Conservation (phyloP, 2,888 invertebrate species). For the Mycalesis mineus region DNA sequence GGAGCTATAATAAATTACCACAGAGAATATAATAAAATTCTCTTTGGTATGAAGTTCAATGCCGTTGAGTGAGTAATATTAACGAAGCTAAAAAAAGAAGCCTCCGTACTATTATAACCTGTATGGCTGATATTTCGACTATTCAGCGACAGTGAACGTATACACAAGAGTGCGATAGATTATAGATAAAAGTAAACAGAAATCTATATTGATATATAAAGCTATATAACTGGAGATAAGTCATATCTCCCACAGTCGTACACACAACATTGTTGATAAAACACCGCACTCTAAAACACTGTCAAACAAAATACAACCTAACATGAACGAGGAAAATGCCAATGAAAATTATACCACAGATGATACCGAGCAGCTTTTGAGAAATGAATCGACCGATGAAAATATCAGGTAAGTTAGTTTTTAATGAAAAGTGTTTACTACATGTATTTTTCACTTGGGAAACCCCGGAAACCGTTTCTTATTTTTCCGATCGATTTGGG, state of each 20-base stretch:
- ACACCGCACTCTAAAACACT: background rate
- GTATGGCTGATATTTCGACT: no score
- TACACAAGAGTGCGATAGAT: background rate
- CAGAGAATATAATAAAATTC: no score
- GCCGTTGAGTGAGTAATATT: no score
- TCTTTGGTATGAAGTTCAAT: no score
- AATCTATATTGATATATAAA: background rate
- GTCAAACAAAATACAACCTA: background rate
- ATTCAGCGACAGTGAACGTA: no score
- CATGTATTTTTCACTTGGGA: no score
- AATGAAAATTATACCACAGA: conserved; percentile 1
- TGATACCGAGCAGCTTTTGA: background rate
- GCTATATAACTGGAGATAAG: conserved; percentile 1
- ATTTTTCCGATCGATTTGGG: no score
- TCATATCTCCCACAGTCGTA: background rate
- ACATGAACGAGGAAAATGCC: background rate
- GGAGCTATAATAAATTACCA: no score
- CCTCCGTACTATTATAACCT: no score
- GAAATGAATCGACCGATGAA: background rate
- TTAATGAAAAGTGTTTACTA: no score
- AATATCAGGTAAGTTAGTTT: conserved; percentile 1
- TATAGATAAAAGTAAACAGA: background rate
- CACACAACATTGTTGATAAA: background rate
- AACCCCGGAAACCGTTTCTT: no score
- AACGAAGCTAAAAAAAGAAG: no score